Evolutionary conservation across 2,113 vertebrate species (phyloP).

Genomic region (Ceratotherium simum): DNA sequence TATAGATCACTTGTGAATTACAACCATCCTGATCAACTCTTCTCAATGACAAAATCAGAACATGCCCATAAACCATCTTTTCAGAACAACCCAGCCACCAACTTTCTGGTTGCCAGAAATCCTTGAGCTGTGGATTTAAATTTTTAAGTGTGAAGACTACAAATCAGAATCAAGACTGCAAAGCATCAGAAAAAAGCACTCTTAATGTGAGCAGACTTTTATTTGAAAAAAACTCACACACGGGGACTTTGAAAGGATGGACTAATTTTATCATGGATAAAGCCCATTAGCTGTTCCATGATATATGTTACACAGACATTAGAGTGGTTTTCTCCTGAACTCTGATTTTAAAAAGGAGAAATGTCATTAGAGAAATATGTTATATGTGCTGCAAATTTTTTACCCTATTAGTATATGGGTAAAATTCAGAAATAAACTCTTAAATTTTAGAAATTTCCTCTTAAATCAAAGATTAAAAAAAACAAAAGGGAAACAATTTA

Average conservation of each 20-base stretch:
- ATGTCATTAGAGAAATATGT: not conserved
- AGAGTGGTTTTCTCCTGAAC: not conserved
- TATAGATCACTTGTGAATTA: not conserved
- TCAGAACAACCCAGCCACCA: not conserved
- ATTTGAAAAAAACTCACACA: not conserved
- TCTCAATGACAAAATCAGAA: not conserved
- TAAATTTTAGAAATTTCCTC: not conserved
- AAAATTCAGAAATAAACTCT: conserved; percentile 9
- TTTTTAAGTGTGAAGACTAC: not conserved
- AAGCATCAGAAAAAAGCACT: not conserved
- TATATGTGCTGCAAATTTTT: not conserved
- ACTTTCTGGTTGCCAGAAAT: not conserved
- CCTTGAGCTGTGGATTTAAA: not conserved
- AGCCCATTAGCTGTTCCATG: not conserved
- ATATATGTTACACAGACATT: not conserved
- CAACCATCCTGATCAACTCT: not conserved
- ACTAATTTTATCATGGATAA: not conserved
- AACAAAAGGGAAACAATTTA: not conserved
- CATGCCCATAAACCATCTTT: not conserved
- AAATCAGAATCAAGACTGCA: not conserved
- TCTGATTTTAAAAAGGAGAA: not conserved
- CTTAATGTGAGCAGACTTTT: not conserved
- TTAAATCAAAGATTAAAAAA: not conserved
- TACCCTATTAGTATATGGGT: not conserved
- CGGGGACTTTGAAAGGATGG: not conserved